Conservation (phyloP, 2,888 invertebrate species). For the Agrotis exclamationis region DNA sequence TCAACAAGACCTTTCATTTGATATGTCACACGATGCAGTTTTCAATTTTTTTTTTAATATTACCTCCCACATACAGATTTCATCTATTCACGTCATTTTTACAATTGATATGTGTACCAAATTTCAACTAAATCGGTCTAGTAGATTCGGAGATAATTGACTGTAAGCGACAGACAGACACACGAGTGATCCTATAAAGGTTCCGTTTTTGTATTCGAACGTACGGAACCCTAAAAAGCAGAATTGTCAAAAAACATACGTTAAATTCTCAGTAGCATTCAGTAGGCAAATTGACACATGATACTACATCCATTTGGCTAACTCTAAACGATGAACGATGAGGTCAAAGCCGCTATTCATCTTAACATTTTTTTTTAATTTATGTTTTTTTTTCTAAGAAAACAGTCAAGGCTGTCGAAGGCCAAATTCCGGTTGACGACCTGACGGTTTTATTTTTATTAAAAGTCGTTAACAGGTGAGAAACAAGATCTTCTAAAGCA, state of each 20-base stretch:
- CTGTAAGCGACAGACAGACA: too few species aligned
- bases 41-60: too few species aligned
- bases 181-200: too few species aligned
- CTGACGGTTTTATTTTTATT: conserved; percentile 47
- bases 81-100: too few species aligned
- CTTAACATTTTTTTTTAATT: conserved; percentile 38
- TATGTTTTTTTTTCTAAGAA: conserved; percentile 37
- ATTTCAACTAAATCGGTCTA: too few species aligned
- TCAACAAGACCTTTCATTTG: too few species aligned
- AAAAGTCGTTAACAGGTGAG: conserved; percentile 48
- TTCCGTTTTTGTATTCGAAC: too few species aligned
- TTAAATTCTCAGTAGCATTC: conserved; percentile 39
- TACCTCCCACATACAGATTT: too few species aligned
- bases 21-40: too few species aligned
- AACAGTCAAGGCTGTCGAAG: conserved; percentile 61
- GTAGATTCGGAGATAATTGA: too few species aligned
- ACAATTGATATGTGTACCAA: too few species aligned
- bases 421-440: conserved; percentile 62
- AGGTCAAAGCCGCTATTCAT: conserved; percentile 46
- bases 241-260: not conserved
- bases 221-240: too few species aligned
- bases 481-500: conserved; percentile 53
- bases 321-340: conserved; percentile 3
- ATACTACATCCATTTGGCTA: conserved; percentile 32
- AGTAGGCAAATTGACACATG: conserved; percentile 14